Conservation (phyloP, 2,113 vertebrate species). For the Pollimyrus isidori region DNA sequence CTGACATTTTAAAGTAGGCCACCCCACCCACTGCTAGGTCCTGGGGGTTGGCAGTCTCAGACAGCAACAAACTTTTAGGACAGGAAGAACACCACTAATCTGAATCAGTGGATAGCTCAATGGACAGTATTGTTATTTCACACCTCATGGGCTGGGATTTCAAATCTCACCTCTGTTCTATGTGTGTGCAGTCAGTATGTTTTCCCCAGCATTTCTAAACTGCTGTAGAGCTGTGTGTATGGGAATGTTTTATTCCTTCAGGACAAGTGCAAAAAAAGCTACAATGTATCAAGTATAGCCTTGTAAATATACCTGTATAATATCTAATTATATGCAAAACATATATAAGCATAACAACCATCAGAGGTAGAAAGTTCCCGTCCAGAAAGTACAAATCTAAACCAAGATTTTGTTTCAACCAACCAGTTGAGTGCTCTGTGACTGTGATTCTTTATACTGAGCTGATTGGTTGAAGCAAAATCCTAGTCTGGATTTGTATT, state of each 20-base stretch:
- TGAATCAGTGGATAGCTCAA: not conserved
- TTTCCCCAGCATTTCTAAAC: not conserved
- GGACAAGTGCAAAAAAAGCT: not conserved
- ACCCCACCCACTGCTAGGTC: not conserved
- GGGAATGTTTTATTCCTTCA: not conserved
- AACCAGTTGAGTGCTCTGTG: too few species aligned
- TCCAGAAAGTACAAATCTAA: too few species aligned
- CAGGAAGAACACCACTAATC: not conserved
- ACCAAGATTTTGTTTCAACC: too few species aligned
- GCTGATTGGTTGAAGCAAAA: too few species aligned
- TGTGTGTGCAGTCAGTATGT: not conserved
- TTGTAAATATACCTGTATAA: not conserved
- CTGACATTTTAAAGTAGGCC: conserved; percentile 14
- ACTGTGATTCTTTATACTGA: too few species aligned
- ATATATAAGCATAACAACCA: not conserved
- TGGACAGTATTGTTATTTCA: not conserved
- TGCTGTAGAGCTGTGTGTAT: not conserved
- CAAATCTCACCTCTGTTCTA: not conserved
- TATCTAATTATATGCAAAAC: not conserved
- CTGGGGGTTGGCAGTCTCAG: not conserved
- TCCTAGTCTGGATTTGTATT: too few species aligned
- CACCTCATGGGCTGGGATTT: not conserved
- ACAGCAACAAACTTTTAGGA: not conserved
- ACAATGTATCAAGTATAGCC: not conserved
- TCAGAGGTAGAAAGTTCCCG: too few species aligned